Percentiles rank a stretch among this genome's conserved stretches.
Conservation (phyloP, 2,113 vertebrate species). For the Ptychochromis oligacanthus region DNA sequence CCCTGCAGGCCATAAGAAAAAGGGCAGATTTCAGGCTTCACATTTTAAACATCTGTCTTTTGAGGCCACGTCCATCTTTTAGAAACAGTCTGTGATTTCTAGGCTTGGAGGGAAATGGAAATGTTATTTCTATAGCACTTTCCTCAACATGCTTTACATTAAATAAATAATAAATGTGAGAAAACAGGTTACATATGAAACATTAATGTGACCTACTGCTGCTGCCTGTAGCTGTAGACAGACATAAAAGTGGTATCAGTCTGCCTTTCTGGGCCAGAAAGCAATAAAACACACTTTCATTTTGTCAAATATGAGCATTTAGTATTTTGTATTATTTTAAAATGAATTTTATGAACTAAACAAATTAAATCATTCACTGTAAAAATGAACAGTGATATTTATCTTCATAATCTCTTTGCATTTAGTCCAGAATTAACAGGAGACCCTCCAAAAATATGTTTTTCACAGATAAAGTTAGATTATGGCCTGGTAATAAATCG, state of each 20-base stretch:
- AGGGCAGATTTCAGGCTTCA: background rate
- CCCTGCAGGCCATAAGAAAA: background rate
- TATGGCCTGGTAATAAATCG: background rate
- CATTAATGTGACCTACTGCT: background rate
- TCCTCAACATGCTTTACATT: background rate
- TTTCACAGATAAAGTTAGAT: background rate
- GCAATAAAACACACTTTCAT: background rate
- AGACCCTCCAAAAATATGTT: fast-evolving
- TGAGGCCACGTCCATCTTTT: fast-evolving
- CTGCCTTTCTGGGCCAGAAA: background rate
- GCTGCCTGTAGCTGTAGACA: background rate
- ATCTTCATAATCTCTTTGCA: background rate
- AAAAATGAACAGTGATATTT: background rate
- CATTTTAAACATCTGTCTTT: fast-evolving
- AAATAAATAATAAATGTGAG: background rate
- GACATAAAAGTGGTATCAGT: background rate
- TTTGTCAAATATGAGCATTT: background rate
- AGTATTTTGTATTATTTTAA: background rate
- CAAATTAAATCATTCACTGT: background rate
- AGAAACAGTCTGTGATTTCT: background rate
- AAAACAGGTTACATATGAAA: background rate
- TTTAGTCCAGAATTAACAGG: background rate
- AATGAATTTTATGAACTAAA: fast-evolving
- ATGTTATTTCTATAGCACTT: background rate
- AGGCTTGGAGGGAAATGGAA: background rate